Evolutionary conservation across 1,140 invertebrate species (phyloP), one percentile per base, ranked within the genome.

Genomic region (Temnothorax longispinosus): DNA sequence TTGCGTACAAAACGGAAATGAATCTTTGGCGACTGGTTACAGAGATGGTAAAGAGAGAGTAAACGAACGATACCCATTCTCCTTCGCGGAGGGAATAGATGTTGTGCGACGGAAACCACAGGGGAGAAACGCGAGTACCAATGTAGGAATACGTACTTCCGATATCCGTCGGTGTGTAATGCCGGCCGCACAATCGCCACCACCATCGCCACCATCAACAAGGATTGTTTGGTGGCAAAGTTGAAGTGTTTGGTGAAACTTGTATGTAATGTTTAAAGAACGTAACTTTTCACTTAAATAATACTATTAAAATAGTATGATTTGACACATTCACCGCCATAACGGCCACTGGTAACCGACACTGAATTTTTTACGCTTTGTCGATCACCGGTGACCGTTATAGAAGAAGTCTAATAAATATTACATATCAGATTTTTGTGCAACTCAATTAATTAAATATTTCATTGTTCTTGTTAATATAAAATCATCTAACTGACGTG

Each of bases 21-120:
- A 67, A 8, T 35, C n/a, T 88, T 74, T 54, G 64, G 56, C 56
- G 69, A 67, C 35, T 21, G 3, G 38, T 13, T 52, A 38, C 6
- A 21, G 32, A 35, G 35, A 47, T 27, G 18, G 38, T 3, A 65
- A 84, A 54, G 75, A 60, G 72, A 65, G 52, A 41, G 32, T 32
- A 71, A 87, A 85, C 38, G 75, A 77, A 85, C 78, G 80, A 90
- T 90, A 92, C 78, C 75, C 81, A 87, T 91, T 91, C 89, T 90
- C 56, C 84, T 88, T 60, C 80, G 41, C 64, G 72, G 71, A 13
- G 41, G 44, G 72, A 91, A 87, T 92, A 56, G 60, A 91, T 85
- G 90, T 89, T 90, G 88, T 52, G 74, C 76, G 89, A 89, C 52
- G 82, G 80, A 58, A 89, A 91, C 85, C 89, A 74, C 89, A 85